Percentiles rank a stretch among this genome's conserved stretches.
These are phyloP conservation scores for Odontomyia ornata DNA, from an alignment of 2,888 invertebrate genomes.

Conservation along the genomic window DNA sequence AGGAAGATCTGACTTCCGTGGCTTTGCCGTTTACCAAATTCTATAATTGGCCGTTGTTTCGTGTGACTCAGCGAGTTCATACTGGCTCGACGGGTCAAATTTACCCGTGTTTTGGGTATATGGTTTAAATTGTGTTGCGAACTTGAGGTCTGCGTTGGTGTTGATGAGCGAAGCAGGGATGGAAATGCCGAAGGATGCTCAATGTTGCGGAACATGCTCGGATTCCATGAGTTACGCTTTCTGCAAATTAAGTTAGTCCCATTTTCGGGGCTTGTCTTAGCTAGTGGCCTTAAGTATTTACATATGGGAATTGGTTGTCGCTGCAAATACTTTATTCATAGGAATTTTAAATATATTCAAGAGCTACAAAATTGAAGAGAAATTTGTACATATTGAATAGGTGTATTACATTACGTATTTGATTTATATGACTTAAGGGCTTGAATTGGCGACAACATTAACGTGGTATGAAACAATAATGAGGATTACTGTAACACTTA, in stretches of 20 bases:
- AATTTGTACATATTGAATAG: no score
- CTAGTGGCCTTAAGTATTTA: not conserved
- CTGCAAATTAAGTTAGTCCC: conserved; percentile 42
- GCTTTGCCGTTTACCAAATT: conserved; percentile 46
- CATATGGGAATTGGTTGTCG: not conserved
- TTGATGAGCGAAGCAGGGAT: conserved; percentile 68
- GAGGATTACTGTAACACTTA: no score
- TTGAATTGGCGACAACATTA: no score
- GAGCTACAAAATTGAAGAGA: no score
- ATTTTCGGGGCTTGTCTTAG: not conserved
- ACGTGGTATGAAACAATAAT: no score
- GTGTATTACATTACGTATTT: no score
- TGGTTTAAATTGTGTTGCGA: conserved; percentile 62
- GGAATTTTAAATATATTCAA: no score
- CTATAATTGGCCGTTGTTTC: conserved; percentile 18
- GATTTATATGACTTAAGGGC: no score
- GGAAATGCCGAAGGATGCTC: conserved; percentile 79
- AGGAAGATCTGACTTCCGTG: conserved; percentile 50
- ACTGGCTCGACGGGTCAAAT: conserved; percentile 29
- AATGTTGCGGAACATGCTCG: conserved; percentile 64
- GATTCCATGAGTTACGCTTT: conserved; percentile 49
- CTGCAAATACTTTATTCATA: not conserved
- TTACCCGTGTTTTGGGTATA: conserved; percentile 9
- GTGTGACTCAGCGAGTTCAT: conserved; percentile 3
- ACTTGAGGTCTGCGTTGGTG: conserved; percentile 65